Base-by-base conservation (phyloP, 2,113 vertebrate genomes). In the Chinchilla lanigera region DNA sequence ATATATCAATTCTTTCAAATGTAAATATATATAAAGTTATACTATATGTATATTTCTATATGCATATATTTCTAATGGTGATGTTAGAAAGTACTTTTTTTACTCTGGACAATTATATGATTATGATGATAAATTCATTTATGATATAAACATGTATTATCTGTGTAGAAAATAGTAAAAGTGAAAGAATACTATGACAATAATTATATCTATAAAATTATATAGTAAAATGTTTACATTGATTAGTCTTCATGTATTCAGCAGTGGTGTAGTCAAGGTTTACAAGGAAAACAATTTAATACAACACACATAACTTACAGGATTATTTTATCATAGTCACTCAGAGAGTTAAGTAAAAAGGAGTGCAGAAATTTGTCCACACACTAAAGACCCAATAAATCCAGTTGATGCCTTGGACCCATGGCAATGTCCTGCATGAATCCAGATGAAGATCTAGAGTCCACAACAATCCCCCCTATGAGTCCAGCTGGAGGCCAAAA, bases 81-180 rank as follows among this genome's bases (percentile, higher is more conserved):
- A 78, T 86, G 73, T 65, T 82, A 86, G 38, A 81, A 86, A 93
- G 73, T 84, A 82, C n/a, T 2, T 65, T 52, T 71, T 83, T 94
- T 80, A 78, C 91, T 38, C 50, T 89, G 3, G 30, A 92, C 3
- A 78, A 60, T 38, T 0, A 30, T 16, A 35, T 65, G 10, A 33
- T 77, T 75, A 58, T 78, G 9, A 83, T 58, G 22, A 83, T 77
- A 4, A 81, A 85, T 9, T 41, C 61, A 12, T 86, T 94, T 78
- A 2, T 17, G 28, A 35, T 26, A 3, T 80, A 30, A 80, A 63
- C 1, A 84, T 73, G 17, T 87, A 44, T 33, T 73, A 93, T 65
- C 50, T 96, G 20, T 52, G 2, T 33, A 10, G 24, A 61, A 3
- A 16, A 44, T 6, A 81, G 8, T 88, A 78, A 44, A 77, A 47